A percentile compares a stretch with the other conserved stretches of the same genome.
Evolutionary conservation across 2,888 invertebrate genomes (phyloP).

Genomic region (Aleiodes testaceus): DNA sequence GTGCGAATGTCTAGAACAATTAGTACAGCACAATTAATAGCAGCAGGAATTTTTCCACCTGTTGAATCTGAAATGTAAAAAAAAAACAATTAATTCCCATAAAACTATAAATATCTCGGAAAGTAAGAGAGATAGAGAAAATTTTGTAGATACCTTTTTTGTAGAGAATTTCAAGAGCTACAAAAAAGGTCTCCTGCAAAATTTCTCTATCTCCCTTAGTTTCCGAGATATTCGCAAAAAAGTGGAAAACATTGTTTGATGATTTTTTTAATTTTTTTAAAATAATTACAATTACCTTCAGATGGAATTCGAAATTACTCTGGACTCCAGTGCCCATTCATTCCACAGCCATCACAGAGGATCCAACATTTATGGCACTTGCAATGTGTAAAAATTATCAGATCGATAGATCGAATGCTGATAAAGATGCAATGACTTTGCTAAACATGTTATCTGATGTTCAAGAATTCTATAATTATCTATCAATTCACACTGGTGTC

Average conservation of each 20-base stretch:
- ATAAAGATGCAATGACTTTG: neutral
- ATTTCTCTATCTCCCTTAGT: too few relatives aligned
- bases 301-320: slow-evolving; percentile 40
- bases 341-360: slow-evolving; percentile 17
- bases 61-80: slow-evolving; percentile 4
- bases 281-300: too few relatives aligned
- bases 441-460: neutral
- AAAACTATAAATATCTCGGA: neutral
- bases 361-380: slow-evolving; percentile 22
- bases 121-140: neutral
- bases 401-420: slow-evolving; percentile 9
- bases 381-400: slow-evolving; percentile 35
- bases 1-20: slow-evolving; percentile 26
- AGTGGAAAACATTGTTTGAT: too few relatives aligned
- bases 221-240: neutral
- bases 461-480: neutral
- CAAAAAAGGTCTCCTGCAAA: neutral
- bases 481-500: slow-evolving; percentile 31
- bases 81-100: neutral
- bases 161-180: too few relatives aligned
- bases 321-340: slow-evolving; percentile 41
- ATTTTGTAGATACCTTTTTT: neutral
- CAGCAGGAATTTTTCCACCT: slow-evolving; percentile 42
- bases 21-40: slow-evolving; percentile 38
- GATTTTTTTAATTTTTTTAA: too few relatives aligned